Evolutionary conservation across 2,797 vertebrate species (phyloP).

Genomic region (Perodicticus potto): DNA sequence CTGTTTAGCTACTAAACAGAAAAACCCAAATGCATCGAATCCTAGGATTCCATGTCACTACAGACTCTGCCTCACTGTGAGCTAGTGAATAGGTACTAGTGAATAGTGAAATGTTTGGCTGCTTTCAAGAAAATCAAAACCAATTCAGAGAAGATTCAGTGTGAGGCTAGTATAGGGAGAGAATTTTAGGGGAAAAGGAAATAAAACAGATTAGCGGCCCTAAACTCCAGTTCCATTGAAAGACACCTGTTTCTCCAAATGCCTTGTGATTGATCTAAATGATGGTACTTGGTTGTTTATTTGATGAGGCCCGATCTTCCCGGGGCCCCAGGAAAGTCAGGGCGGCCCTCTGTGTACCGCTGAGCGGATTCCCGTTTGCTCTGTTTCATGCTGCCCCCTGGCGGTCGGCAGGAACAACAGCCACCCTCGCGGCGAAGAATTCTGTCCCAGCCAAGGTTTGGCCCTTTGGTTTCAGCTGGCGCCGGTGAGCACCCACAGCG

Average conservation of each 20-base stretch:
- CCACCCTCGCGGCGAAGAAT: background rate
- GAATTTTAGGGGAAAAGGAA: background rate
- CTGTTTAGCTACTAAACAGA: background rate
- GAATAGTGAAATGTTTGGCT: background rate
- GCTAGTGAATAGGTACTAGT: background rate
- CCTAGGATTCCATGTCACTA: background rate
- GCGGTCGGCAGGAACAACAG: conserved; percentile 51
- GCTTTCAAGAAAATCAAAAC: background rate
- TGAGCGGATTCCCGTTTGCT: background rate
- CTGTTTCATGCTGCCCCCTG: conserved; percentile 80
- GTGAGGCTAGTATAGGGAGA: background rate
- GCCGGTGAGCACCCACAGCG: background rate
- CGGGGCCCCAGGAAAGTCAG: background rate
- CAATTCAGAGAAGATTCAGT: conserved; percentile 16
- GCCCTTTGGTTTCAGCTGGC: background rate
- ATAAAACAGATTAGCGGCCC: background rate
- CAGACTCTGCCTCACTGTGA: background rate
- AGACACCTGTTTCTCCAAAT: background rate
- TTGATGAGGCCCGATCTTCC: background rate
- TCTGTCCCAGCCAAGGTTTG: background rate
- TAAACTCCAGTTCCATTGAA: background rate
- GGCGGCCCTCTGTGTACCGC: background rate
- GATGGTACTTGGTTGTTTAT: background rate
- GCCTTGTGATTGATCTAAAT: background rate
- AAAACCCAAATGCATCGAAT: background rate